Conservation (phyloP, 2,113 vertebrate genomes). For the Junco hyemalis region DNA sequence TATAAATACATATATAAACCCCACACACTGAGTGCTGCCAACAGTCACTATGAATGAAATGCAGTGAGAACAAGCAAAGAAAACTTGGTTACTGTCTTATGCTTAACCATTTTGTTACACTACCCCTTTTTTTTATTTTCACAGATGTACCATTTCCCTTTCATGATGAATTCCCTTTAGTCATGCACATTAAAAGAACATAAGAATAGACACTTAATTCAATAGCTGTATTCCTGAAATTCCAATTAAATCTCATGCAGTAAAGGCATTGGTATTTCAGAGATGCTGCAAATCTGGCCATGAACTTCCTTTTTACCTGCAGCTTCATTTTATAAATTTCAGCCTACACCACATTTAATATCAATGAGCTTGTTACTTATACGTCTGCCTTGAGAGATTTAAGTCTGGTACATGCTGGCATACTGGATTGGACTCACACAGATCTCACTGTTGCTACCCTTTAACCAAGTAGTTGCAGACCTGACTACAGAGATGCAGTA, state of each 20-base stretch:
- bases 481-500: background rate
- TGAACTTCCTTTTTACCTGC: background rate
- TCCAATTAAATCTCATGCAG: background rate
- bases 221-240: background rate
- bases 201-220: background rate
- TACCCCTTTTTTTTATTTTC: background rate
- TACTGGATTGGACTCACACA: background rate
- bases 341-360: background rate
- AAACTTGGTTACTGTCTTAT: conserved; percentile 46
- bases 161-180: background rate
- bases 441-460: background rate
- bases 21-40: conserved; percentile 46
- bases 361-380: background rate
- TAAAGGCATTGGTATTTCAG: background rate
- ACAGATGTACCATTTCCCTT: conserved; percentile 9
- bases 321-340: background rate
- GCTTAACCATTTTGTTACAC: conserved; percentile 38
- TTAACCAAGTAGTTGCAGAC: background rate
- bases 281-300: background rate
- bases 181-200: background rate
- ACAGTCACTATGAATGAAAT: conserved; percentile 64
- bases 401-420: background rate
- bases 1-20: conserved; percentile 61
- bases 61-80: conserved; percentile 58
- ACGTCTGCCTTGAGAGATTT: background rate